Conservation (phyloP, 2,113 vertebrate genomes). For the Python bivittatus region DNA sequence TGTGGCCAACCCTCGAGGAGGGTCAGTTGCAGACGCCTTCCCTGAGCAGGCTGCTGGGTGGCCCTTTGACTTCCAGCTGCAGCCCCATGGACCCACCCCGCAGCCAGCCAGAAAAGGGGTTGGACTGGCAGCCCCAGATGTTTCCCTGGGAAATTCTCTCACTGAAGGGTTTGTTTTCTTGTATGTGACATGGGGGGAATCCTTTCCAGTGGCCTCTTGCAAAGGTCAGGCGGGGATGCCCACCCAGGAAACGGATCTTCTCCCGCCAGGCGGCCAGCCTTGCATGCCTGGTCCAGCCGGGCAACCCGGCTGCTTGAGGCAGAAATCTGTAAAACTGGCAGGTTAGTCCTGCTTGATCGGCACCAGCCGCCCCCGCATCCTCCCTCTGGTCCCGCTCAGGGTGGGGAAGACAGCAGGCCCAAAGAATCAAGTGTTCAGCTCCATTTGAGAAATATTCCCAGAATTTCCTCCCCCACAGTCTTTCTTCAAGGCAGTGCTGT, state of each 20-base stretch:
- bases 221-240: not conserved
- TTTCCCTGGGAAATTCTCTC: not conserved
- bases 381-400: not conserved
- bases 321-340: not conserved
- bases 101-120: not conserved
- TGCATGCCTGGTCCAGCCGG: not conserved
- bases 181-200: not conserved
- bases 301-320: not conserved
- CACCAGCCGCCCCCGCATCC: not conserved
- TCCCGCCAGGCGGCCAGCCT: no score
- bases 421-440: not conserved
- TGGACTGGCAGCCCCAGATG: not conserved
- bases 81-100: not conserved
- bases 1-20: no score
- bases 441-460: not conserved
- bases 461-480: not conserved
- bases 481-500: not conserved
- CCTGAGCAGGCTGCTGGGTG: not conserved
- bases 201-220: not conserved
- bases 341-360: not conserved
- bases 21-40: not conserved
- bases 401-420: not conserved
- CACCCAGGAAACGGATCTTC: not conserved
- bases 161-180: not conserved
- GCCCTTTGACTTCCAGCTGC: not conserved